These are phyloP conservation scores for Lethocerus indicus DNA, from an alignment of 1,140 invertebrate species.

Conservation along the genomic window DNA sequence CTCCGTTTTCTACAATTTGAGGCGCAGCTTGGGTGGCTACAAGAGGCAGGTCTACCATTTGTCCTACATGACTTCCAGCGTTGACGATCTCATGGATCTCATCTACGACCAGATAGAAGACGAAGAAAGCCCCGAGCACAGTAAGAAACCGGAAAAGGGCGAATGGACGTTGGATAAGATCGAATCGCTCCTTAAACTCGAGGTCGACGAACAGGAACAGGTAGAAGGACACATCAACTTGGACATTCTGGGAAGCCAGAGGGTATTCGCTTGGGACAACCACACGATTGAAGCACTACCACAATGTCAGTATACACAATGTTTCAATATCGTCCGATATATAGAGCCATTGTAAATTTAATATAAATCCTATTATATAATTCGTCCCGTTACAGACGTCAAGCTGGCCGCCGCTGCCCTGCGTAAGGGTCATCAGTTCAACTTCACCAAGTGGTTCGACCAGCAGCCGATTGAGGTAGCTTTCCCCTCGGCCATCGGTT, in stretches of 20 bases:
- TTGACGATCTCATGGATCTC: slow-evolving; percentile 9
- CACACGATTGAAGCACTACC: slow-evolving; percentile 29
- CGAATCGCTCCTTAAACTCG: slow-evolving; percentile 34
- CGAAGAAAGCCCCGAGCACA: background rate
- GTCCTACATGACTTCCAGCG: slow-evolving; percentile 10
- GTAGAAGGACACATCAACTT: slow-evolving; percentile 35
- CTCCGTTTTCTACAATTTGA: slow-evolving; percentile 23
- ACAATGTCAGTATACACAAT: slow-evolving; percentile 20
- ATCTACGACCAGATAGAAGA: slow-evolving; percentile 6
- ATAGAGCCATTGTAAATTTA: background rate
- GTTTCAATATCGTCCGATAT: slow-evolving; percentile 20
- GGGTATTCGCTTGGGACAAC: slow-evolving; percentile 36
- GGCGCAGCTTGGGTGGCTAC: slow-evolving; percentile 27
- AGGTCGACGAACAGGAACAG: slow-evolving; percentile 28
- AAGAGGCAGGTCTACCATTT: slow-evolving; percentile 21
- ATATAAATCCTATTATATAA: too few relatives aligned
- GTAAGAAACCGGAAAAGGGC: slow-evolving; percentile 8
- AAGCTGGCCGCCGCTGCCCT: slow-evolving; percentile 22
- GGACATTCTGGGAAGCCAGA: slow-evolving; percentile 24
- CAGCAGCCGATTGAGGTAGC: slow-evolving; percentile 32
- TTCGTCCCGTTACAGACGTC: slow-evolving; percentile 19
- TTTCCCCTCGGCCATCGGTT: slow-evolving; percentile 44
- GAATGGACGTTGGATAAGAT: slow-evolving; percentile 29
- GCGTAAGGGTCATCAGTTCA: slow-evolving; percentile 27
- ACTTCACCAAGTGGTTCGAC: slow-evolving; percentile 34